phyloP scores from a whole-genome alignment of 2,113 vertebrate genomes.

The Sula dactylatra region DNA sequence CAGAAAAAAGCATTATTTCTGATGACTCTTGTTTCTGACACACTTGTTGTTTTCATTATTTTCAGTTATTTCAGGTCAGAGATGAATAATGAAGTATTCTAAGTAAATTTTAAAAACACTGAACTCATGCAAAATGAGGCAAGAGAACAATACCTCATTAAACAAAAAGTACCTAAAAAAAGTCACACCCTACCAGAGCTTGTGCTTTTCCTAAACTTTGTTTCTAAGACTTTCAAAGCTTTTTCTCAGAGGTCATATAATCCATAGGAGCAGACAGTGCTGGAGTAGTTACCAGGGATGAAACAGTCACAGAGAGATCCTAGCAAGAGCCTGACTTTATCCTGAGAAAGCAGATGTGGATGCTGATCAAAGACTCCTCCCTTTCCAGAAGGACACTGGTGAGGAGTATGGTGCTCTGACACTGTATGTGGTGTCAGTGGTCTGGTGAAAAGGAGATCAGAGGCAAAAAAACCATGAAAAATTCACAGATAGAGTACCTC shows the following conservation, averaged over 20 bases:
- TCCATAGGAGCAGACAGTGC: not conserved
- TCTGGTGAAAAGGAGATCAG: not conserved
- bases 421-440: not conserved
- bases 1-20: not conserved
- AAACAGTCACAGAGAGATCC: not conserved
- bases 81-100: not conserved
- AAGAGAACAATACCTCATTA: not conserved
- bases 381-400: not conserved
- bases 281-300: not conserved
- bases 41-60: not conserved
- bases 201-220: not conserved
- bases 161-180: not conserved
- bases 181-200: not conserved
- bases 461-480: too few relatives aligned
- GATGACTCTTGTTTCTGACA: not conserved
- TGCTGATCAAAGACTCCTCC: not conserved
- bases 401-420: not conserved
- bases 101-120: not conserved
- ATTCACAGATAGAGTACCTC: not conserved
- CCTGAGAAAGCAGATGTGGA: not conserved
- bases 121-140: not conserved
- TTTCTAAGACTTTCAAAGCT: not conserved
- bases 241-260: not conserved
- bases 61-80: not conserved
- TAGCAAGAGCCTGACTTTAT: not conserved